Conservation (phyloP, 2,113 vertebrate species). For the Sakesphorus luctuosus region DNA sequence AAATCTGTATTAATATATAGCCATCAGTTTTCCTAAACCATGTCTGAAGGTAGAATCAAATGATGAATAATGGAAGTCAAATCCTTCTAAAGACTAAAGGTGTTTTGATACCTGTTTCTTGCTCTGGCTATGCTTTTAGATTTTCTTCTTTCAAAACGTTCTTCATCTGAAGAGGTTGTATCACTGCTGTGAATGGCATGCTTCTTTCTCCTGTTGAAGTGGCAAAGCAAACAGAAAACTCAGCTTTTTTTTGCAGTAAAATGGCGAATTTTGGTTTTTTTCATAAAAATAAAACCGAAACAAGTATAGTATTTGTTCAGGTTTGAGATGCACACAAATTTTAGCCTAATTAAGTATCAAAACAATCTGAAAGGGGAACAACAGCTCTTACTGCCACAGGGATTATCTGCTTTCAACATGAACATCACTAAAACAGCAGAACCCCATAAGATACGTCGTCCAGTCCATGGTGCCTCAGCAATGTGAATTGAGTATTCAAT, state of each 20-base stretch:
- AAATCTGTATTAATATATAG: neutral
- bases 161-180: constrained; percentile 97
- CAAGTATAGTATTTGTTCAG: neutral
- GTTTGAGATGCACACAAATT: neutral
- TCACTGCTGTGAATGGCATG: constrained; percentile 99
- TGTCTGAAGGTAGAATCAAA: neutral
- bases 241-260: neutral
- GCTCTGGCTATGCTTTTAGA: constrained; percentile 98
- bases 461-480: neutral
- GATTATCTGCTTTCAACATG: neutral
- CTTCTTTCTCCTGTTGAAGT: constrained; percentile 90
- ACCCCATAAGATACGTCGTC: rapidly evolving
- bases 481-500: neutral
- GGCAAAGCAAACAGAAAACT: constrained; percentile 16
- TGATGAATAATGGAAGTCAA: neutral
- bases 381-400: neutral
- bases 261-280: neutral
- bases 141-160: constrained; percentile 97
- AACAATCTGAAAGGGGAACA: neutral
- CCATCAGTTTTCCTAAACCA: neutral
- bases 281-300: neutral
- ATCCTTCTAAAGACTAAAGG: neutral
- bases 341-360: neutral
- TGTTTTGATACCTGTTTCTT: constrained; percentile 86
- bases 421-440: neutral